These are phyloP conservation scores for Epizoanthus rinbou DNA, from an alignment of 92 coral and sea anemone genomes.

Conservation along the genomic window DNA sequence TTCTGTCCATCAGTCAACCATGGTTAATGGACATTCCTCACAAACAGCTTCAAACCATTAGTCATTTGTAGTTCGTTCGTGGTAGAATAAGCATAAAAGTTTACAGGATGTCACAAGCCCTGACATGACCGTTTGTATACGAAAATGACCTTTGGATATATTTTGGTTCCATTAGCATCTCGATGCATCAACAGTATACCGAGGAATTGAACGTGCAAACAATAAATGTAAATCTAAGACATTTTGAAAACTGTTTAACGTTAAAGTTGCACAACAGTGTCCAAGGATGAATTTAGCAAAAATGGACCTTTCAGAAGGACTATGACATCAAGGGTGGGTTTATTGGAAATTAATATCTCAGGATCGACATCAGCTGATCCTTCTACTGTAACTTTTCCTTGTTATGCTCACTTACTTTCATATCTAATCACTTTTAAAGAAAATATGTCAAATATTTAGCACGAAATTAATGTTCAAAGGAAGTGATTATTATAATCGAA, in stretches of 20 bases:
- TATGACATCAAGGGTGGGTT: background rate
- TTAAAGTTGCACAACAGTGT: conserved; percentile 20
- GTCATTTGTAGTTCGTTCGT: background rate
- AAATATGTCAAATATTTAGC: conserved; percentile 37
- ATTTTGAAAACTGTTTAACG: conserved; percentile 28
- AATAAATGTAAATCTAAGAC: conserved; percentile 9
- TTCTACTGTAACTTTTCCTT: background rate
- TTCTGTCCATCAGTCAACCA: background rate
- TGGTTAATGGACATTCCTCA: background rate
- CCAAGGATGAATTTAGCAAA: background rate
- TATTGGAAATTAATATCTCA: background rate
- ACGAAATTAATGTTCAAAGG: background rate
- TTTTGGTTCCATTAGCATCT: background rate
- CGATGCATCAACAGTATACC: conserved; percentile 1
- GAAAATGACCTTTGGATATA: background rate
- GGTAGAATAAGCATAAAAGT: background rate
- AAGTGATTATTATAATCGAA: background rate
- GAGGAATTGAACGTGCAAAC: conserved; percentile 20
- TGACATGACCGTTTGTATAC: background rate
- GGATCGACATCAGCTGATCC: background rate
- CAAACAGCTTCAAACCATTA: background rate
- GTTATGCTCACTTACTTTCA: conserved; percentile 3
- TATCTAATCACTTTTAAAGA: conserved; percentile 9
- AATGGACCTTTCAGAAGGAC: no score
- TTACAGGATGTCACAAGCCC: background rate